phyloP scores from a whole-genome alignment of 2,797 vertebrate species.

The Caiman crocodilus region DNA sequence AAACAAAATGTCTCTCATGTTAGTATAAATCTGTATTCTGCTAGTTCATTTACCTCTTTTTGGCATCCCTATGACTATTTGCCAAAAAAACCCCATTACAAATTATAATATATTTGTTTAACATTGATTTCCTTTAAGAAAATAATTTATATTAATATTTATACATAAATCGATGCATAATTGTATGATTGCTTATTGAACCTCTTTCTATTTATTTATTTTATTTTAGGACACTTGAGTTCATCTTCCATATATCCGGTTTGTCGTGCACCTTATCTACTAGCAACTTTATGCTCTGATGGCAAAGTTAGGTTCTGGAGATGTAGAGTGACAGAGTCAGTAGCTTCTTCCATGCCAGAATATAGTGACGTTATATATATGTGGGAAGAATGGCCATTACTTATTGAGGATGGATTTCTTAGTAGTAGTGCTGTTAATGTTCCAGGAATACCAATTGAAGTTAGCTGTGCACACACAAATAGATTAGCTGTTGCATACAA shows the following conservation, averaged over 20 bases:
- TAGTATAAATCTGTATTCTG: not conserved
- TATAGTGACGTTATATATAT: conserved; percentile 77
- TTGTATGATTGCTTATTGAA: not conserved
- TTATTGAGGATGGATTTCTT: conserved; percentile 90
- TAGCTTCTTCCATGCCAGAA: conserved; percentile 58
- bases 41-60: not conserved
- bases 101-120: no score
- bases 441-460: conserved; percentile 88
- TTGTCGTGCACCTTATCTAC: conserved; percentile 92
- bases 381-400: conserved; percentile 97
- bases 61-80: not conserved
- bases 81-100: not conserved
- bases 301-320: conserved; percentile 95
- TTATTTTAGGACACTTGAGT: conserved; percentile 92
- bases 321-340: conserved; percentile 82
- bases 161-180: no score
- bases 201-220: not conserved
- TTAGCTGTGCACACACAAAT: conserved; percentile 96
- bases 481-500: conserved; percentile 94
- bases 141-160: not conserved
- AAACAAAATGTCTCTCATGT: not conserved
- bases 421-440: conserved; percentile 88
- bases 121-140: not conserved
- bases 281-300: conserved; percentile 96
- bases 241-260: conserved; percentile 94